Base-by-base conservation (phyloP, 2,888 invertebrate species). In the Heliconius cydno region DNA sequence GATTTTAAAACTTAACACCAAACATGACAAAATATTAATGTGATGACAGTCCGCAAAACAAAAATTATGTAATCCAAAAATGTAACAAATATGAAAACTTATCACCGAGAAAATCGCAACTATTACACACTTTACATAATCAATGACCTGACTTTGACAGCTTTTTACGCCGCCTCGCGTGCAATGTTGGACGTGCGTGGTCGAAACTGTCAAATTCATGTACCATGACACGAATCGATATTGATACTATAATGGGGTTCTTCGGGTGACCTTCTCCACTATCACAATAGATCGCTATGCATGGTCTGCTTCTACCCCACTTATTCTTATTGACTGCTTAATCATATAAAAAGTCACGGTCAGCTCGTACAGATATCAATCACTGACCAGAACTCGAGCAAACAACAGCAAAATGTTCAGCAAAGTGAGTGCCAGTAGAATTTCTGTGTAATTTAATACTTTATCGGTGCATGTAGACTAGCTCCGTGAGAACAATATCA, bases 161-260 rank as follows among this genome's bases (percentile, higher is more conserved):
- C 73, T 82, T 82, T 80, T 82, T 82, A 78, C 77, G 60, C 67
- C 46, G 38, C 46, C 25, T 76, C 38, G 73, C 77, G 66, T 77
- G 73, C 77, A 71, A 52, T 38, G 28, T 41, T 34, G 66, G 73
- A 78, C 78, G 78, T 78, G 80, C 78, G 75, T 79, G 79, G 41
- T 76, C 70, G 25, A 63, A 72, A 81, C 76, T 75, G 52, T 57
- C 71, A 57, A 81, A 81, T 28, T 81, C 60, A 80, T 82, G 88
- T 87, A 90, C 92, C 93, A 90, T 94, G 93, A 94, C 93, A 93
- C 85, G 90, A 91, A 90, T 92, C 88, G 84, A 86, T 86, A 86
- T 88, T 88, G 88, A 86, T 88, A 88, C 87, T 88, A 88, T 88
- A 89, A 90, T 89, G 83, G 88, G 84, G 83, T 87, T 88, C 90